Percentiles rank a stretch among this genome's conserved stretches.
Conservation (phyloP, 2,888 invertebrate genomes). For the Hartigia nigra region DNA sequence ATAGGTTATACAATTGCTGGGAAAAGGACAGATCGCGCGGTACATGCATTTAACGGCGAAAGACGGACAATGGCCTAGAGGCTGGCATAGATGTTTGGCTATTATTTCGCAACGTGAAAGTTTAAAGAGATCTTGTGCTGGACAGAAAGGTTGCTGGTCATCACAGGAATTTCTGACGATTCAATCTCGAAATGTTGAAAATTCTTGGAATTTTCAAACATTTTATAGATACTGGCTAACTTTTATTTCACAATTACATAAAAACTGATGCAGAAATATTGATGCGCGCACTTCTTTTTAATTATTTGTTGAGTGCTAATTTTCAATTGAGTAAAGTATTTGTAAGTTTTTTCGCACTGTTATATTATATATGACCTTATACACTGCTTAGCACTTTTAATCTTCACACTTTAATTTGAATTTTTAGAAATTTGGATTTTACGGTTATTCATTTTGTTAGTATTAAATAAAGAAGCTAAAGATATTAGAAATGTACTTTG, state of each 20-base stretch:
- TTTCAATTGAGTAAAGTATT: not conserved
- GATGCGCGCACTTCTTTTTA: not conserved
- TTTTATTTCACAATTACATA: no score
- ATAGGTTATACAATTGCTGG: constrained; percentile 15
- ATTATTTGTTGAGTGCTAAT: not conserved
- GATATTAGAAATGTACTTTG: no score
- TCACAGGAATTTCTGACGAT: not conserved
- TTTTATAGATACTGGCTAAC: no score
- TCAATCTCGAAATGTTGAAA: not conserved
- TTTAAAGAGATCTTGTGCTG: constrained; percentile 38
- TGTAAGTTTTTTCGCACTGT: not conserved
- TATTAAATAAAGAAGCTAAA: not conserved
- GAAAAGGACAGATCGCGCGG: constrained; percentile 15
- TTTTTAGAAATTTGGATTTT: not conserved
- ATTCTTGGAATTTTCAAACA: not conserved
- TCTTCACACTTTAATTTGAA: not conserved
- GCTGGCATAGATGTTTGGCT: constrained; percentile 41
- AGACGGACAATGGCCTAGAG: constrained; percentile 25
- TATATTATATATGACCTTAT: no score
- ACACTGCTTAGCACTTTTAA: no score
- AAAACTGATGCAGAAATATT: not conserved
- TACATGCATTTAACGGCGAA: constrained; percentile 1
- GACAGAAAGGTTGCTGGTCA: not conserved
- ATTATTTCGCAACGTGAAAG: constrained; percentile 54
- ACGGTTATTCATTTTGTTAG: not conserved